Conservation (phyloP, 2,888 invertebrate species). For the Acanthococcus lagerstroemiae region DNA sequence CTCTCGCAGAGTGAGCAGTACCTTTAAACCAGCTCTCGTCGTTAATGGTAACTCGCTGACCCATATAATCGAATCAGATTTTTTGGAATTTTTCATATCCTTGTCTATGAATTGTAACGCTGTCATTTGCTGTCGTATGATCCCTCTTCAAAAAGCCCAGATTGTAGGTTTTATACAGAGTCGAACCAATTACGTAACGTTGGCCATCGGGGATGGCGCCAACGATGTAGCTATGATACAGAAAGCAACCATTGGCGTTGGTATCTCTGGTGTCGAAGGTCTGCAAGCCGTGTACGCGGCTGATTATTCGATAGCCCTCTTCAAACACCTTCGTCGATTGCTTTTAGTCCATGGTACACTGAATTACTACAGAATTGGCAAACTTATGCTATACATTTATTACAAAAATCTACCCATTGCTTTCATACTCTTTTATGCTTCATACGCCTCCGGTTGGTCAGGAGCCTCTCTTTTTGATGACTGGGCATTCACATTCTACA, state of each 20-base stretch:
- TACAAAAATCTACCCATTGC: slow-evolving; percentile 62
- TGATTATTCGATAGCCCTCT: slow-evolving; percentile 82
- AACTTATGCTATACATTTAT: slow-evolving; percentile 93
- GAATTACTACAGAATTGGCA: slow-evolving; percentile 87
- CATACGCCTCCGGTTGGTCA: slow-evolving; percentile 15
- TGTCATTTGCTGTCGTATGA: slow-evolving; percentile 86
- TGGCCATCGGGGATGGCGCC: slow-evolving; percentile 69
- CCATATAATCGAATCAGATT: slow-evolving; percentile 3
- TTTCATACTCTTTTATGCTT: not conserved
- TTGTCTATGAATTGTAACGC: slow-evolving; percentile 74
- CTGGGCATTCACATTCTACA: slow-evolving; percentile 17
- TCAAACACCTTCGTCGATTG: slow-evolving; percentile 76
- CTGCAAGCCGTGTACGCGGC: slow-evolving; percentile 98
- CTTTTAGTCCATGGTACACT: slow-evolving; percentile 92
- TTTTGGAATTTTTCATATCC: slow-evolving; percentile 52
- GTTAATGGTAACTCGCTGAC: slow-evolving; percentile 23
- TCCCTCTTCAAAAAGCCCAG: slow-evolving; percentile 78
- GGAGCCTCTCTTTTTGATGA: slow-evolving; percentile 18
- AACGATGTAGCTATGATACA: slow-evolving; percentile 97
- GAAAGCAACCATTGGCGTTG: slow-evolving; percentile 92
- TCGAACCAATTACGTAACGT: slow-evolving; percentile 26
- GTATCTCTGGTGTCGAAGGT: slow-evolving; percentile 92
- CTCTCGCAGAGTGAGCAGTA: not conserved
- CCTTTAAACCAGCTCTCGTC: slow-evolving; percentile 11
- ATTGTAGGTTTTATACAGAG: slow-evolving; percentile 26